Base-by-base conservation (phyloP, 2,888 invertebrate genomes). In the Odontothrips loti region DNA sequence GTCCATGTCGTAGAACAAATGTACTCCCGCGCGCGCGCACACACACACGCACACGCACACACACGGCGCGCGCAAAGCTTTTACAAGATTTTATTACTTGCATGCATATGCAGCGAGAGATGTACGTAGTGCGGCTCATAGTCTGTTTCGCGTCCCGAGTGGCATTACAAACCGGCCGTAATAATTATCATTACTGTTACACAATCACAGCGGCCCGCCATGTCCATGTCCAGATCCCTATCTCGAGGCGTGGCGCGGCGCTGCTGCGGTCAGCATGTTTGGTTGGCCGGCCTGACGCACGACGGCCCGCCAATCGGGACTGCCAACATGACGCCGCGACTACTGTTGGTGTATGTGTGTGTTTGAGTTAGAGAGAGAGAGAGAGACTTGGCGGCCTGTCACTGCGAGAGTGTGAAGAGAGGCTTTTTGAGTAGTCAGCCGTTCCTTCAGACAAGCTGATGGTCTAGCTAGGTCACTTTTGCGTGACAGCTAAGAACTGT, bases 101-200 rank as follows among this genome's bases (percentile, higher is more conserved):
- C 27, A 75, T 27, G 23, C 68, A 68, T 68, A 68, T 75, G 68
- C 68, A 75, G 68, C 23, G 34, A 43, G 34, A 43, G 34, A 43
- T 43, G 15, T 58, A 20, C 17, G 15, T 15, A 15, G 20, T 58
- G 20, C 15, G 1, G 51, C 51, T 17, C 68, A 9, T 6, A 23
- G 58, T 63, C n/a, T 63, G 63, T 63, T n/a, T n/a, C n/a, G 23
- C 68, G 68, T 68, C 68, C 23, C 27, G 34, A 10, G 58, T 27
- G 12, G 23, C 23, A 27, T 75, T 75, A 75, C 68, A 75, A 43
- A 43, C 68, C 27, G 23, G 68, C 68, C 68, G 10, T 75, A 75
- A 27, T 75, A 75, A 75, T 75, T 23, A 75, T 75, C 68, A 27
- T 75, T 75, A 75, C 68, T 75, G 68, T 75, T 75, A 75, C 68